Percentiles rank a stretch among this genome's conserved stretches.
Evolutionary conservation across 2,888 invertebrate species (phyloP).

Genomic region (Aproaerema taeniolella): DNA sequence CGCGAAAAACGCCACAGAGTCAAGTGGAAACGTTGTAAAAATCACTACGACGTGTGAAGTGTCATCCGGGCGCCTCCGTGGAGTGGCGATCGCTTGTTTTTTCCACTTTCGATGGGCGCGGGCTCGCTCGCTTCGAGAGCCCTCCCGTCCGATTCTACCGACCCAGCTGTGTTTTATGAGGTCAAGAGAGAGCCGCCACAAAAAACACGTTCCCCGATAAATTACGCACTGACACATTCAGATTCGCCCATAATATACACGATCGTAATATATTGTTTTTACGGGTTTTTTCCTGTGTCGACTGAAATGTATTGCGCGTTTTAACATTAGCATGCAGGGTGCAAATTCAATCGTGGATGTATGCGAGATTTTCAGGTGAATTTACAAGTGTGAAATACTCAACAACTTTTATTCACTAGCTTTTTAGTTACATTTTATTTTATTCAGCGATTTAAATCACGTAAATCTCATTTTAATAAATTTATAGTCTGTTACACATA

Average conservation of each 20-base stretch:
- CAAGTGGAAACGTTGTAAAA: constrained; percentile 71
- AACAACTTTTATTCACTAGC: background rate
- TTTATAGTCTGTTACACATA: too few species aligned
- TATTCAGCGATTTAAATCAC: too few species aligned
- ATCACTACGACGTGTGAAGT: constrained; percentile 75
- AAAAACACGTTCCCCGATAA: constrained; percentile 72
- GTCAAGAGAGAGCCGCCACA: constrained; percentile 71
- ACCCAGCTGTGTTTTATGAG: constrained; percentile 71
- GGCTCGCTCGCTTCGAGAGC: constrained; percentile 54
- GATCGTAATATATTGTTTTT: constrained; percentile 68
- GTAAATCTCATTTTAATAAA: too few species aligned
- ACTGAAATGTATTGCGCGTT: constrained; percentile 14
- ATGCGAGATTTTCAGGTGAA: constrained; percentile 4
- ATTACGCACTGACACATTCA: constrained; percentile 77
- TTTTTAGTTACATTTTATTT: background rate
- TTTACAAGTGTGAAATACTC: background rate
- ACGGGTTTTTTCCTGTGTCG: constrained; percentile 37
- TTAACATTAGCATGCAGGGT: constrained; percentile 12
- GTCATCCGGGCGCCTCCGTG: constrained; percentile 65
- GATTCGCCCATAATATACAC: constrained; percentile 71
- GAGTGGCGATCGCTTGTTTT: constrained; percentile 76
- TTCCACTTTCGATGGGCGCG: constrained; percentile 68
- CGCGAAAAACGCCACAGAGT: constrained; percentile 60
- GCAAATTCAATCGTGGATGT: constrained; percentile 12
- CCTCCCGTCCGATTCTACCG: constrained; percentile 56